Base-by-base conservation (phyloP, 2,113 vertebrate species). In the Myodes glareolus region DNA sequence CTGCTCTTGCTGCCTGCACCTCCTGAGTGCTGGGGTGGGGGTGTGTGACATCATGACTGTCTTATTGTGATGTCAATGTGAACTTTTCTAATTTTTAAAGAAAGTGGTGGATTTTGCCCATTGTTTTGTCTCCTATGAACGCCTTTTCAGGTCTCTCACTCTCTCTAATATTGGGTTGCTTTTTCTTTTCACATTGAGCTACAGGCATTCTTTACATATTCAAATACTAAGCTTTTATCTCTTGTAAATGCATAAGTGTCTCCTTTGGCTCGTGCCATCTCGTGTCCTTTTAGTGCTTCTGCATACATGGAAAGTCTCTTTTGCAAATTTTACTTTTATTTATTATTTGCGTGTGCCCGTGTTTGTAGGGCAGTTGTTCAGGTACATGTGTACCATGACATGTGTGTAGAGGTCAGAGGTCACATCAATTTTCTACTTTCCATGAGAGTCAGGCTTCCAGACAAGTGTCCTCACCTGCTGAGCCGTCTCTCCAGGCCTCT, bases 51-150 rank as follows among this genome's bases (percentile, higher is more conserved):
- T 7, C 31, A 33, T 50, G 13, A 1, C 11, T 19, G 14, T 31
- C 5, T 86, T 23, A 6, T 39, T 92, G 61, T 89, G 73, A 33
- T 73, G 93, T 94, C 47, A 86, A 91, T 52, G 92, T 52, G 21
- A 16, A 58, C 88, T 96, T 95, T 36, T 70, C 17, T 55, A 52
- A 55, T 86, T 89, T 67, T 19, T 70, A 61, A 95, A 65, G 65
- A 9, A 75, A 76, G 9, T 47, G 29, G 47, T 75, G 27, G 55
- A 11, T 55, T 88, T 92, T 91, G 42, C 76, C 33, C 47, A 47
- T 25, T 21, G 55, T 84, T 52, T 94, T 75, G 3, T 55, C 50
- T 88, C 65, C 5, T 91, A 39, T 19, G 33, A 21, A 58, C 7
- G 5, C 36, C 72, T 58, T 16, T 86, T 86, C 31, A 70, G 50